Evolutionary conservation across 2,888 invertebrate species (phyloP).

Genomic region (Pegoplata infirma): DNA sequence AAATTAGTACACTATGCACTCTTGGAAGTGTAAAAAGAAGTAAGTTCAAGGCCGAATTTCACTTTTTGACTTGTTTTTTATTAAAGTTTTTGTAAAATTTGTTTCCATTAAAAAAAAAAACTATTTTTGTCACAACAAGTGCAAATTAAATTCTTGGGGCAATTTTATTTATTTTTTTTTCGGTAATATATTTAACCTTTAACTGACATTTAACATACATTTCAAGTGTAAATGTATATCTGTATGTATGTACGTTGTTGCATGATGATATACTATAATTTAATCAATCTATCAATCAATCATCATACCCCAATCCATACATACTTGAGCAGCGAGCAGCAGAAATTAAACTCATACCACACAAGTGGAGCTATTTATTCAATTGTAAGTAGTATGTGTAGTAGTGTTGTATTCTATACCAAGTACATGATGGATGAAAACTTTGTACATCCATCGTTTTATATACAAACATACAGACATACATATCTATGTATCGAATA

Average conservation of each 20-base stretch:
- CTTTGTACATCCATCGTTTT: too few species aligned
- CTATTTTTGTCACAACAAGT: too few species aligned
- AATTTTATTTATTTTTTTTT: conserved; percentile 15
- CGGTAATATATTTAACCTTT: conserved; percentile 55
- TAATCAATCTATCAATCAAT: conserved; percentile 58
- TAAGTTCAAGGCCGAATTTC: too few species aligned
- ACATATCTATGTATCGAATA: not conserved
- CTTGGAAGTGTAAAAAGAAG: too few species aligned
- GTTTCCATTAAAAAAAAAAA: too few species aligned
- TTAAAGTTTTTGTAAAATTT: too few species aligned
- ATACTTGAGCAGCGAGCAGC: conserved; percentile 40
- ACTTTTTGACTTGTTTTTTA: too few species aligned
- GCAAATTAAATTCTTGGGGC: conserved; percentile 13
- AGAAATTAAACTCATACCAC: conserved; percentile 35
- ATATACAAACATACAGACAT: too few species aligned
- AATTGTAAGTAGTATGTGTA: too few species aligned
- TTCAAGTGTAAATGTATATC: conserved; percentile 18
- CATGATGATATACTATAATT: conserved; percentile 50
- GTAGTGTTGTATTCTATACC: not conserved
- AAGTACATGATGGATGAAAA: not conserved
- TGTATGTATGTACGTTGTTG: not conserved
- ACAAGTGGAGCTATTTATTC: conserved; percentile 34
- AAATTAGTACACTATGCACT: too few species aligned
- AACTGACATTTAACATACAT: conserved; percentile 56
- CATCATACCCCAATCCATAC: conserved; percentile 42